Percentiles rank a stretch among this genome's conserved stretches.
Evolutionary conservation across 2,113 vertebrate species (phyloP).

Genomic region (Cyrtonyx montezumae): DNA sequence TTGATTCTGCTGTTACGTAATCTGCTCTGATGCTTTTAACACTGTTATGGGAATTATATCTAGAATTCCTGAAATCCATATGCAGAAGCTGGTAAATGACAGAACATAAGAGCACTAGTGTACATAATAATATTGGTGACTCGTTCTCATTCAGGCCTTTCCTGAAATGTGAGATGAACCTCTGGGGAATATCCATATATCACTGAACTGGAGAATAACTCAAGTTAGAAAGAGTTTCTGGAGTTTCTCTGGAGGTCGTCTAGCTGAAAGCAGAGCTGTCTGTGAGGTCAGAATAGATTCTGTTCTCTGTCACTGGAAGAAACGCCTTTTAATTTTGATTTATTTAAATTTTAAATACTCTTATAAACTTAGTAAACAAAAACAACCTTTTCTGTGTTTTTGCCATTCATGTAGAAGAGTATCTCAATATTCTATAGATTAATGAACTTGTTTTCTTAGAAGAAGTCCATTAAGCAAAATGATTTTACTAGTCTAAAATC

Average conservation of each 20-base stretch:
- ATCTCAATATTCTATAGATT: background rate
- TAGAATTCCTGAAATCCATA: background rate
- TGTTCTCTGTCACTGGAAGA: background rate
- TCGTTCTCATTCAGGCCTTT: background rate
- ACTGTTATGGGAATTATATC: background rate
- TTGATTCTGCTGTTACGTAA: background rate
- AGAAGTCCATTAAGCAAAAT: background rate
- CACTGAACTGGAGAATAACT: background rate
- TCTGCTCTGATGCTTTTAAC: background rate
- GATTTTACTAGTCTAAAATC: background rate
- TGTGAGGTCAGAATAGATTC: background rate
- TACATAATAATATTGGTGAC: background rate
- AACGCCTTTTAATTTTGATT: background rate
- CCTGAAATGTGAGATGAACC: background rate
- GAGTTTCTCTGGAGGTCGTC: background rate
- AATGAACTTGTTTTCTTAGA: background rate
- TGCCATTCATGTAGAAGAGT: background rate
- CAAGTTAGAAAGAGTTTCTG: background rate
- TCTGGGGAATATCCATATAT: rapidly evolving
- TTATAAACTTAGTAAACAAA: too few species aligned
- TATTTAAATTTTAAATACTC: background rate
- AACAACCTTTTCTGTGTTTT: background rate
- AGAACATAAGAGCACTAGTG: too few species aligned
- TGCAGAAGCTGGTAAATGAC: background rate
- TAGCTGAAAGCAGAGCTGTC: background rate